Base-by-base conservation (phyloP, 2,113 vertebrate genomes). In the Labeo catla region DNA sequence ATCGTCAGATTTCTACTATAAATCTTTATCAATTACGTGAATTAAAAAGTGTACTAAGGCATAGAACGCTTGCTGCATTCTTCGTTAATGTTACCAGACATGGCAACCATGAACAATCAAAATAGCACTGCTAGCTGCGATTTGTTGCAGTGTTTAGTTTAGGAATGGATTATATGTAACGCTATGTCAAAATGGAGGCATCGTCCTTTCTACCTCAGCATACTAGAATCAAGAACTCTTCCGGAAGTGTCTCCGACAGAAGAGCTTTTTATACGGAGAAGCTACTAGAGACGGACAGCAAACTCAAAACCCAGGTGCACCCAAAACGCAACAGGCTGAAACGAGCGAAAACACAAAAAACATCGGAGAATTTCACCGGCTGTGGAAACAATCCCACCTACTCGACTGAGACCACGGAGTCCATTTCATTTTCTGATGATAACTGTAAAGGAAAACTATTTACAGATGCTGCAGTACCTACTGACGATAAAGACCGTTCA, bases 321-420 rank as follows among this genome's bases (percentile, higher is more conserved):
- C 63, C 28, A 50, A 83, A 88, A 7, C n/a, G 61, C 50, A 88
- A 88, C 87, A 86, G 63, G 50, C 84, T 88, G 19, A 88, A 63
- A 81, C 47, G 72, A 61, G 8, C 68, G 50, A 23, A 73, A 72
- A 59, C 84, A 19, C 34, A 50, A 57, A 54, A 39, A 59, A 16
- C 34, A 43, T 39, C 21, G n/a, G 21, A 50, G 9, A 8, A 23
- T 59, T 65, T 52, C 12, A 39, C n/a, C 15, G 47, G 12, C n/a
- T 50, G 13, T 2, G 77, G 23, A 36, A 54, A 59, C 34, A 78
- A n/a, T 13, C 77, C 19, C 9, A 61, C 8, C 6, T 36, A 45
- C 34, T 2, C 39, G 21, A 57, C 36, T n/a, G 34, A 36, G 52
- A 61, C 8, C 47, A 11, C 54, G 6, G 54, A 34, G 50, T 79